Evolutionary conservation across 2,113 vertebrate genomes (phyloP).

Genomic region (Podarcis muralis): DNA sequence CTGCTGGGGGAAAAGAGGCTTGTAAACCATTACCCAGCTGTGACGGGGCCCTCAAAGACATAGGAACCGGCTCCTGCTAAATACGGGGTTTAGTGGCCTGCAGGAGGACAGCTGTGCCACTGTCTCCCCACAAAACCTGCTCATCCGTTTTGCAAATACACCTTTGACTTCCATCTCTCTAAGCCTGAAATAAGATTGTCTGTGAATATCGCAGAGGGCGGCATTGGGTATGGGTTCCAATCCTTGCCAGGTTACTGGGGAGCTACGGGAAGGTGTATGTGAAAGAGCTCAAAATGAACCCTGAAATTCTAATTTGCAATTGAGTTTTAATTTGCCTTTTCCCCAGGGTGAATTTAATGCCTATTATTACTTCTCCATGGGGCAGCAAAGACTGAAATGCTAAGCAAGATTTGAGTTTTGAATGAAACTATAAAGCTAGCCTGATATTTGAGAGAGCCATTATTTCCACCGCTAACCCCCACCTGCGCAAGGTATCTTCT

Average conservation of each 20-base stretch:
- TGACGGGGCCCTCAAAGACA: conserved; percentile 20
- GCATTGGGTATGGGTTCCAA: background rate
- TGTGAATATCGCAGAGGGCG: background rate
- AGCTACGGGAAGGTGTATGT: accelerated
- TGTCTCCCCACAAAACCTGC: accelerated
- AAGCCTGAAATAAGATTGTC: background rate
- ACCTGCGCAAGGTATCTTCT: background rate
- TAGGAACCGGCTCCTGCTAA: background rate
- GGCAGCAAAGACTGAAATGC: background rate
- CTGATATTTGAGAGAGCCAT: background rate
- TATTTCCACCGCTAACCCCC: background rate
- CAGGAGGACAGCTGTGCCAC: background rate
- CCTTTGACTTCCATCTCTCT: background rate
- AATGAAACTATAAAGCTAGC: background rate
- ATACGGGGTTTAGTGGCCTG: background rate
- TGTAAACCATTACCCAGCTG: conserved; percentile 47
- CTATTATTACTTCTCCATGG: background rate
- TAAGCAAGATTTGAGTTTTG: background rate
- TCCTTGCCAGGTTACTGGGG: accelerated
- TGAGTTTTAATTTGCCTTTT: background rate
- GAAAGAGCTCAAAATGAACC: background rate
- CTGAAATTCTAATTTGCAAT: background rate
- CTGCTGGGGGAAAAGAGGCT: conserved; percentile 41
- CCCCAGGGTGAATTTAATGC: background rate
- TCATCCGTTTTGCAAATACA: background rate